phyloP scores from a whole-genome alignment of 1,140 invertebrate species.

The Zaprionus kolodkinae region DNA sequence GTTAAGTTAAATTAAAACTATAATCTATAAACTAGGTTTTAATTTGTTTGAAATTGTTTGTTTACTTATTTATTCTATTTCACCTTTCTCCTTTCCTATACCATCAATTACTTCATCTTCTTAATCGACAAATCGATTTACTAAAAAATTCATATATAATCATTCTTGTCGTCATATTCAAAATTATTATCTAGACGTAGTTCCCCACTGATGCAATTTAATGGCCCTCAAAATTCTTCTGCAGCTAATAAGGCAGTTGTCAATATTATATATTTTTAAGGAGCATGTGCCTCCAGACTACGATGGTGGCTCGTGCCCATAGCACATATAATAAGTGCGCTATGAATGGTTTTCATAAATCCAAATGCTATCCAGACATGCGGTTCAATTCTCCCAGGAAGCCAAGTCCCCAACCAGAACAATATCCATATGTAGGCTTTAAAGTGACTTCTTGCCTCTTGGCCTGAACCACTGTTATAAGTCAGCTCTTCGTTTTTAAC shows the following conservation, averaged over 20 bases:
- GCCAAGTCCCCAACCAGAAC: conserved; percentile 22
- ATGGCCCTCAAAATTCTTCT: conserved; percentile 26
- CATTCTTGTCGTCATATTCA: not conserved
- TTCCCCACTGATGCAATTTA: conserved; percentile 27
- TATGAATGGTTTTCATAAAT: conserved; percentile 36
- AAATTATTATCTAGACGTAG: conserved; percentile 39
- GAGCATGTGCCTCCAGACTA: conserved; percentile 1
- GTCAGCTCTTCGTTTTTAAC: conserved; percentile 96
- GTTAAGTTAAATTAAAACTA: conserved; percentile 49
- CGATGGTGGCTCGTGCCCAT: not conserved
- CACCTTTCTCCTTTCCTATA: conserved; percentile 71
- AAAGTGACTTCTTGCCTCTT: not conserved
- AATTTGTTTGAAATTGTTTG: conserved; percentile 55
- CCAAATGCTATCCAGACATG: conserved; percentile 18
- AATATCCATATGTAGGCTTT: conserved; percentile 11
- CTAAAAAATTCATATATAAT: conserved; percentile 34
- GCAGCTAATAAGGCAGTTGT: conserved; percentile 14
- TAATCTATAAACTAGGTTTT: conserved; percentile 59
- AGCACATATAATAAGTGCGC: not conserved
- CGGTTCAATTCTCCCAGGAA: conserved; percentile 16
- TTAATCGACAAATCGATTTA: conserved; percentile 29
- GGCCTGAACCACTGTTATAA: conserved; percentile 84
- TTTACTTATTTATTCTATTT: conserved; percentile 77
- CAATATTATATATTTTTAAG: conserved; percentile 24
- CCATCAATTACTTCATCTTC: conserved; percentile 57